Conservation (phyloP, 1,140 invertebrate species). For the Chelonus insularis region DNA sequence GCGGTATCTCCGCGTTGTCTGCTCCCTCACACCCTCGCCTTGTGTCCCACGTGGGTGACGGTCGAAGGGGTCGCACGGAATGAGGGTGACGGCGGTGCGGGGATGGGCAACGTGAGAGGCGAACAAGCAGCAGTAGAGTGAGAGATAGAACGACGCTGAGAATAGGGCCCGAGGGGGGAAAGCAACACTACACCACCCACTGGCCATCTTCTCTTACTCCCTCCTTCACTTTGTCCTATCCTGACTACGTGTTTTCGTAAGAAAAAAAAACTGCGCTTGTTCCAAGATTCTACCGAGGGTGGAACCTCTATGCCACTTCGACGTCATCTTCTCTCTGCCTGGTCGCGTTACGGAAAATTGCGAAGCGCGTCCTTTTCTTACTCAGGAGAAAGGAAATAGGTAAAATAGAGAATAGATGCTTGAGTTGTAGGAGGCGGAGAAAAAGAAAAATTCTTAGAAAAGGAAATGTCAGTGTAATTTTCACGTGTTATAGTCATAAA, state of each 20-base stretch:
- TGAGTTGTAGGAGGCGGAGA: not conserved
- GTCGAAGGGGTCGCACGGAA: slow-evolving; percentile 56
- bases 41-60: slow-evolving; percentile 50
- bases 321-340: slow-evolving; percentile 18
- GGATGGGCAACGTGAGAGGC: slow-evolving; percentile 27
- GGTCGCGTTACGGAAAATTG: slow-evolving; percentile 33
- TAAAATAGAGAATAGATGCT: not conserved
- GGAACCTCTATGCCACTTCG: slow-evolving; percentile 6
- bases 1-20: slow-evolving; percentile 52
- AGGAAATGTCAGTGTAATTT: not conserved
- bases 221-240: slow-evolving; percentile 15
- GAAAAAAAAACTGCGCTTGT: slow-evolving; percentile 25
- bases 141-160: slow-evolving; percentile 25
- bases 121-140: not conserved
- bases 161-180: slow-evolving; percentile 31
- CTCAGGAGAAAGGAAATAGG: not conserved
- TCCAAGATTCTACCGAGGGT: slow-evolving; percentile 21
- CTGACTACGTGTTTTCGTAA: slow-evolving; percentile 16
- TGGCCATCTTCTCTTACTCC: slow-evolving; percentile 40
- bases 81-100: slow-evolving; percentile 42
- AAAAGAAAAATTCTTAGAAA: not conserved
- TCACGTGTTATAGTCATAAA: slow-evolving; percentile 2
- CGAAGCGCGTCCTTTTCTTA: slow-evolving; percentile 11
- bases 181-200: slow-evolving; percentile 40
- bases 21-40: slow-evolving; percentile 52